Evolutionary conservation across 2,113 vertebrate genomes (phyloP), one percentile per base, ranked within the genome.

Genomic region (Esox niger): DNA sequence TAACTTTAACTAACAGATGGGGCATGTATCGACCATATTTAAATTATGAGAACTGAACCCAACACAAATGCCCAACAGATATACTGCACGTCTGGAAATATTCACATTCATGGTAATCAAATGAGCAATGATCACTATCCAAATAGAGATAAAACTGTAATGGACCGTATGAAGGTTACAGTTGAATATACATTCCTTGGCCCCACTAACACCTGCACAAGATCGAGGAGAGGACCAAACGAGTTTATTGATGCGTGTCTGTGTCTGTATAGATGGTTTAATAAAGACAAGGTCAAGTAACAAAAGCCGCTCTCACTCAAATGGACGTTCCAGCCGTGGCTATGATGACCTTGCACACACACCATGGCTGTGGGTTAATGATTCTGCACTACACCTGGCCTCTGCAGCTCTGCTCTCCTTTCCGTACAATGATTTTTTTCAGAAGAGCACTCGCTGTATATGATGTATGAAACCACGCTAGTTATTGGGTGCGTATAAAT

Each of bases 401-500:
- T 89, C 76, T 73, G 82, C 15, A 43, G 3, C 38, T 43, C 38
- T 15, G 13, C 38, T 43, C 38, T 43, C 38, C 38, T 43, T 85
- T 86, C 82, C 91, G 79, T 85, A 82, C 89, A 89, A 90, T 90
- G 89, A 95, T 94, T 93, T 93, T 93, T 93, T 91, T 92, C 92
- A 92, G 61, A 52, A 68, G 89, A 75, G 46, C 75, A 89, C 11
- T 15, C 3, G 35, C 70, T 63, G 80, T 76, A 66, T 82, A 89
- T 95, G 95, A 97, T 95, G 89, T 90, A 96, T 95, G 91, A 92
- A 90, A 68, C 85, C 81, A 84, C 90, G 91, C 90, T 93, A 91
- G 90, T 94, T 89, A 92, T 90, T 86, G 87, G 88, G 88, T 76
- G 85, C 91, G 92, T 94, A 94, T 95, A 93, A 94, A 95, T 97